Conservation (phyloP, 2,797 vertebrate genomes). For the Gymnoscopelus microlampas region DNA sequence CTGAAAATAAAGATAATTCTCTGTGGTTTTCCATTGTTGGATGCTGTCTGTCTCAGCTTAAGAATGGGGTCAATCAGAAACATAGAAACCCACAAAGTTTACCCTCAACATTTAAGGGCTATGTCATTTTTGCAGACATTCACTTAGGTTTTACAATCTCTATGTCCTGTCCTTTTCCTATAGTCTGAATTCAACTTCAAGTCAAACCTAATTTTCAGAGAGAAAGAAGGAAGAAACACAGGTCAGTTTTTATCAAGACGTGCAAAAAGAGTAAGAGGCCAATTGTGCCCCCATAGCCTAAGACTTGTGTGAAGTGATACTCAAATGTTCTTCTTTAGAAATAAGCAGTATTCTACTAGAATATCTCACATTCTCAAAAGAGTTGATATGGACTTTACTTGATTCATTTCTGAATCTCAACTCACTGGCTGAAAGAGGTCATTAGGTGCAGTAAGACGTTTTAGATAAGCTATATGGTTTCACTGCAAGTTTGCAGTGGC, state of each 20-base stretch:
- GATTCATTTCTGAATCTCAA: conserved; percentile 1
- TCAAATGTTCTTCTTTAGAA: not conserved
- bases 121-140: conserved; percentile 56
- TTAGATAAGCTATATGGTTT: no score
- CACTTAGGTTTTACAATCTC: conserved; percentile 68
- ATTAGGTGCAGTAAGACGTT: not conserved
- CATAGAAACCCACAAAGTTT: conserved; percentile 20
- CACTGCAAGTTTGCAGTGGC: not conserved
- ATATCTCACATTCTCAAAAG: not conserved
- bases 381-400: not conserved
- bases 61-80: conserved; percentile 29
- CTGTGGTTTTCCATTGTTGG: conserved; percentile 31
- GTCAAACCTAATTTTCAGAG: conserved; percentile 40
- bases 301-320: conserved; percentile 6
- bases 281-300: conserved; percentile 14
- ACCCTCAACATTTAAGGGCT: conserved; percentile 21
- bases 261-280: conserved; percentile 54
- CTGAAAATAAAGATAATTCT: conserved; percentile 55
- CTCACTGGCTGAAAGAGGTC: not conserved
- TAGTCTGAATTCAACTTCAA: conserved; percentile 42
- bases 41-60: conserved; percentile 26
- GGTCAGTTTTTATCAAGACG: conserved; percentile 47
- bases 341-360: not conserved
- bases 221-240: conserved; percentile 34
- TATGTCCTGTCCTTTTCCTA: conserved; percentile 44